These are phyloP conservation scores for Furnarius figulus DNA, from an alignment of 2,113 vertebrate species.

Conservation along the genomic window DNA sequence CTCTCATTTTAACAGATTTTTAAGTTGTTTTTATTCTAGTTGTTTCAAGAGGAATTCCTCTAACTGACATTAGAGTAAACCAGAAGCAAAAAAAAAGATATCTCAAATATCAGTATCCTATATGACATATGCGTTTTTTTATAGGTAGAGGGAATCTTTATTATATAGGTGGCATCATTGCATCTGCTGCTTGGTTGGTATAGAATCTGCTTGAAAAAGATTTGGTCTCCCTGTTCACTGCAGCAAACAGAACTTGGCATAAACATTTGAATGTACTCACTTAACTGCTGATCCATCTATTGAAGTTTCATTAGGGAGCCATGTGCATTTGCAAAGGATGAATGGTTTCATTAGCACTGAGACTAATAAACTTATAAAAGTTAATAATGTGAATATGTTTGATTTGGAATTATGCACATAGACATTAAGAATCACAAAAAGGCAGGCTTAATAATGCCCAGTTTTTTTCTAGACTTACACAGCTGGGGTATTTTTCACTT, in stretches of 20 bases:
- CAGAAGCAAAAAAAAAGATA: neutral
- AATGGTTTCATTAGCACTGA: conserved; percentile 81
- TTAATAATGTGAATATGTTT: conserved; percentile 88
- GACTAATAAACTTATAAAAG: conserved; percentile 86
- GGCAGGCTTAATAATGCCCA: conserved; percentile 10
- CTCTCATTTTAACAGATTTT: neutral
- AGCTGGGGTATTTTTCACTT: neutral
- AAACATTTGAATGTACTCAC: conserved; percentile 65
- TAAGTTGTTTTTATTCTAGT: neutral
- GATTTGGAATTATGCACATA: conserved; percentile 80
- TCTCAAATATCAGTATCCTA: neutral
- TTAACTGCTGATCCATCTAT: conserved; percentile 74
- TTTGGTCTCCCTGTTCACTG: conserved; percentile 39
- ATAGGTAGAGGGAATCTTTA: neutral
- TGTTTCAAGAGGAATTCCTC: neutral
- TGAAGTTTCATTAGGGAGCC: conserved; percentile 79
- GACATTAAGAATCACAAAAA: conserved; percentile 69
- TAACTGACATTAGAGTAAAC: neutral
- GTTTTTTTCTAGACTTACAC: conserved; percentile 26
- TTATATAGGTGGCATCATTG: neutral
- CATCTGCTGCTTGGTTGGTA: neutral
- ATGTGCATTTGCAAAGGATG: conserved; percentile 81
- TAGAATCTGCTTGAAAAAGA: conserved; percentile 34
- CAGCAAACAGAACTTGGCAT: conserved; percentile 71
- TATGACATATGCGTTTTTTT: neutral